Evolutionary conservation across 2,797 vertebrate genomes (phyloP).

Genomic region (Sebastiscus albofasciatus): DNA sequence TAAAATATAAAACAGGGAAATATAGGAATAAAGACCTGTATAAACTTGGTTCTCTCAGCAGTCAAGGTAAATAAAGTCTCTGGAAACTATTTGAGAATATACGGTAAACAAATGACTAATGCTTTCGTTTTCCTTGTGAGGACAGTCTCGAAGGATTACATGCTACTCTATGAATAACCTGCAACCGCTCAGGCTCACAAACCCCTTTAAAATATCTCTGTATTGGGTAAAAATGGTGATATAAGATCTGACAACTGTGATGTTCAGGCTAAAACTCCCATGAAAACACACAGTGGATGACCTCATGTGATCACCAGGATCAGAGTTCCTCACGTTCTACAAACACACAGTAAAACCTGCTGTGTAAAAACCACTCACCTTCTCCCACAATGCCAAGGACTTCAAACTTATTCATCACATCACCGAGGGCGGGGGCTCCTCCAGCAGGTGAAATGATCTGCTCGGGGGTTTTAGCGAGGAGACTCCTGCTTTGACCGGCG

Average conservation of each 20-base stretch:
- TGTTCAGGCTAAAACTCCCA: background rate
- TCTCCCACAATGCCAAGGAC: conserved; percentile 99
- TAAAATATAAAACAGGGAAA: background rate
- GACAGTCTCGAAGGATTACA: background rate
- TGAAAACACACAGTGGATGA: background rate
- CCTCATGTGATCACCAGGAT: conserved; percentile 1
- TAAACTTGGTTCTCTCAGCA: background rate
- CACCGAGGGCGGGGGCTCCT: conserved; percentile 95
- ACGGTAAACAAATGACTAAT: conserved; percentile 18
- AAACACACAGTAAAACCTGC: conserved; percentile 21
- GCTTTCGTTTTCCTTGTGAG: background rate
- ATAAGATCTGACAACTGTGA: background rate
- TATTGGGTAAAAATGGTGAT: background rate
- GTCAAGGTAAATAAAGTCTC: background rate
- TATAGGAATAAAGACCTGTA: background rate
- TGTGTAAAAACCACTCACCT: conserved; percentile 86
- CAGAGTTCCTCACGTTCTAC: background rate
- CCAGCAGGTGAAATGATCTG: conserved; percentile 91
- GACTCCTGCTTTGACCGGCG: conserved; percentile 52
- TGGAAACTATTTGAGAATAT: background rate
- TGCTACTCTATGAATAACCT: background rate
- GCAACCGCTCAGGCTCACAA: background rate
- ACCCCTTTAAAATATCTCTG: background rate
- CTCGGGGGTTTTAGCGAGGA: conserved; percentile 77
- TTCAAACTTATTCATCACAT: conserved; percentile 99